These are phyloP conservation scores for Heliconius eleuchia DNA, from an alignment of 1,140 invertebrate species.

Conservation along the genomic window DNA sequence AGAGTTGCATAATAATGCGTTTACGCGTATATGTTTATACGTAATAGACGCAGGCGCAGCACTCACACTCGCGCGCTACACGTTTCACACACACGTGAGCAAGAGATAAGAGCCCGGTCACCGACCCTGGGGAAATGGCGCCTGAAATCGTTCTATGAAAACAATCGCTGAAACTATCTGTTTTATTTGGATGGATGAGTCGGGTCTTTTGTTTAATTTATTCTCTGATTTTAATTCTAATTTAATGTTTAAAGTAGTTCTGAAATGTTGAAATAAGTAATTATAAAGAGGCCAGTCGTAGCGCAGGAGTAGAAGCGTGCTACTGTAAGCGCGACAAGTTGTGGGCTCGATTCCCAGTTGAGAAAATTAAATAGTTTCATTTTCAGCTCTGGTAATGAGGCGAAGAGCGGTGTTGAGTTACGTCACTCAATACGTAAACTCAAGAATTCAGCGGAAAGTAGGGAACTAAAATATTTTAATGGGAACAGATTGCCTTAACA, in stretches of 20 bases:
- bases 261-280: not conserved
- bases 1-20: slow-evolving; percentile 67
- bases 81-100: slow-evolving; percentile 51
- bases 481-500: no score
- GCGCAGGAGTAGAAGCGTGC: no score
- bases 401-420: no score
- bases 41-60: slow-evolving; percentile 56
- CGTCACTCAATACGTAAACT: no score
- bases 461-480: no score
- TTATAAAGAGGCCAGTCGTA: not conserved
- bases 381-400: no score
- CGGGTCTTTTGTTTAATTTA: not conserved
- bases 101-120: slow-evolving; percentile 71
- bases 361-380: no score
- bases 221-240: not conserved
- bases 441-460: no score
- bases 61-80: slow-evolving; percentile 39
- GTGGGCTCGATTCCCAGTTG: no score
- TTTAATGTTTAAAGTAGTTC: not conserved
- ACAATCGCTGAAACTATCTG: slow-evolving; percentile 46
- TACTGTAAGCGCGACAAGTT: no score
- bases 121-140: slow-evolving; percentile 66
- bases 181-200: slow-evolving; percentile 17
- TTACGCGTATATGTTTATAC: slow-evolving; percentile 49
- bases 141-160: slow-evolving; percentile 64